These are phyloP conservation scores for Spinus olivaceus DNA, from an alignment of 2,797 vertebrate species.

Conservation along the genomic window DNA sequence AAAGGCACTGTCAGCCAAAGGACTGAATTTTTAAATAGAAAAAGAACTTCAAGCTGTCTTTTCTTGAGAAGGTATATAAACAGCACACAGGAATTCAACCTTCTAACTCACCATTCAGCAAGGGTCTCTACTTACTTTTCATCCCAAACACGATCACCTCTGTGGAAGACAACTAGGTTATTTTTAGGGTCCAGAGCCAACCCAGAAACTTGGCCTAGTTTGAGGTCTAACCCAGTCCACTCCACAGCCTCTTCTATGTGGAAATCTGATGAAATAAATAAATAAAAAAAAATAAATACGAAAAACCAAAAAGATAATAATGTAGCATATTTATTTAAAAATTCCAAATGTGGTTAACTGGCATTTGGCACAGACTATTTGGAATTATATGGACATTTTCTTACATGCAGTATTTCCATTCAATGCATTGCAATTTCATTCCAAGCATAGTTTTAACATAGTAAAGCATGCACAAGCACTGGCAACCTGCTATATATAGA, in stretches of 20 bases:
- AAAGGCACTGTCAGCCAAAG: neutral
- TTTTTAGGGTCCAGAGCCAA: conserved; percentile 86
- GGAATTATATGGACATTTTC: neutral
- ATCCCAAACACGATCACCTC: conserved; percentile 92
- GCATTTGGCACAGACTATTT: neutral
- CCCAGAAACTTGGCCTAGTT: conserved; percentile 92
- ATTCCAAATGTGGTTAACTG: neutral
- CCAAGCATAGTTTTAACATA: neutral
- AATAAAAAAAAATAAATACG: neutral
- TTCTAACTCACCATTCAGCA: neutral
- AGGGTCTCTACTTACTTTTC: conserved; percentile 79
- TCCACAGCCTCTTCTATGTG: conserved; percentile 83
- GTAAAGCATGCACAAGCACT: conserved; percentile 32
- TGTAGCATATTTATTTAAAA: neutral
- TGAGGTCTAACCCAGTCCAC: conserved; percentile 86
- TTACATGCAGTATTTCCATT: conserved; percentile 27
- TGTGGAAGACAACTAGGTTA: conserved; percentile 93
- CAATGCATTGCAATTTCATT: neutral
- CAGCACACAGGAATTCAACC: neutral
- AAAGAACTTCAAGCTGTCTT: neutral
- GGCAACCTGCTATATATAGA: neutral
- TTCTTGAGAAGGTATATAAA: neutral
- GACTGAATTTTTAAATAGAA: neutral
- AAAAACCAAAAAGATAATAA: neutral
- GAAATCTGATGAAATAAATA: conserved; percentile 75